A percentile compares a stretch with the other conserved stretches of the same genome.
These are phyloP conservation scores for Epiperipatus broadwayi DNA, from an alignment of 2,888 invertebrate genomes.

Conservation along the genomic window DNA sequence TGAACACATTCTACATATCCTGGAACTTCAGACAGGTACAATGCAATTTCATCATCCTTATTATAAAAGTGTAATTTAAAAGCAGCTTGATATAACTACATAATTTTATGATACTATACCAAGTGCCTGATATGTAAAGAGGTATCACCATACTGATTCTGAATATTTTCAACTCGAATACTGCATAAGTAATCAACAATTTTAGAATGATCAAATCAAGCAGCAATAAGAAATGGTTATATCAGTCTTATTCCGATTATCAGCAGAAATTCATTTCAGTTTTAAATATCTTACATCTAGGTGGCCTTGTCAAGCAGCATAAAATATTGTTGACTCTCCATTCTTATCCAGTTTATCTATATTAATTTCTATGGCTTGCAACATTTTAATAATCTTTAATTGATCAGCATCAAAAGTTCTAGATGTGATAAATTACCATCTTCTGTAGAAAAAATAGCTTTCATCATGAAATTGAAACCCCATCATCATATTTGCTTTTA, in stretches of 20 bases:
- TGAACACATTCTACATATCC: constrained; percentile 36
- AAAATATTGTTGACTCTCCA: constrained; percentile 37
- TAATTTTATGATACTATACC: constrained; percentile 33
- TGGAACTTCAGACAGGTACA: constrained; percentile 35
- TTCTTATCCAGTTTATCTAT: constrained; percentile 24
- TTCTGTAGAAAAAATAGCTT: constrained; percentile 11
- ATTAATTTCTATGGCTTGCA: too few species aligned
- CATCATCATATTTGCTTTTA: too few species aligned
- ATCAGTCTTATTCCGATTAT: constrained; percentile 33
- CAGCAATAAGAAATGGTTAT: constrained; percentile 34
- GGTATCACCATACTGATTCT: constrained; percentile 37
- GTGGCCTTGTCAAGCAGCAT: constrained; percentile 37
- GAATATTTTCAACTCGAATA: constrained; percentile 28
- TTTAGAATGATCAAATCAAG: constrained; percentile 34
- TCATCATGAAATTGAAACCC: neutral
- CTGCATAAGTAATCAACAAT: constrained; percentile 31
- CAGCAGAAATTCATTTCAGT: constrained; percentile 30
- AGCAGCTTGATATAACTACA: constrained; percentile 27
- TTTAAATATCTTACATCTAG: constrained; percentile 31
- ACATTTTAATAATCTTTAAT: too few species aligned
- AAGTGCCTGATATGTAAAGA: constrained; percentile 35
- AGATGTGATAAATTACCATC: too few species aligned
- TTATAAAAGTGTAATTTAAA: constrained; percentile 28
- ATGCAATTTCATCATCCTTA: constrained; percentile 35
- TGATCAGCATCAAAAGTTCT: constrained; percentile 12